Conservation (phyloP, 2,888 invertebrate species). For the Mesopsocus fuscifrons region DNA sequence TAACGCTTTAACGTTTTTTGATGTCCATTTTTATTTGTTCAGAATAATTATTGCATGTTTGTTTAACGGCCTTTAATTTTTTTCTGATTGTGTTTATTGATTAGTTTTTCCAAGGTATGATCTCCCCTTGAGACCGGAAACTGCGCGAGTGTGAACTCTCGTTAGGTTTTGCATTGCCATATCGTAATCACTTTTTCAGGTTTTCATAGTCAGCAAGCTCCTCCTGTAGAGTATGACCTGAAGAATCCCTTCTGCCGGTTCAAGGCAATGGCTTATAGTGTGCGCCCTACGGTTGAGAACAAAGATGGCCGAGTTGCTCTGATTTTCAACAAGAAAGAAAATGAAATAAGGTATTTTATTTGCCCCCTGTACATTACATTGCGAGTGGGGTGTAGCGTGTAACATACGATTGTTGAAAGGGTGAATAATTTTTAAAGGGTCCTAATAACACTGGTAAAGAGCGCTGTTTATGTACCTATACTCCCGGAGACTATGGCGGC, state of each 20-base stretch:
- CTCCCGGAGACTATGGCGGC: too few relatives aligned
- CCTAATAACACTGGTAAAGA: constrained; percentile 18
- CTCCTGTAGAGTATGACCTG: constrained; percentile 64
- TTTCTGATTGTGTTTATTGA: constrained; percentile 4
- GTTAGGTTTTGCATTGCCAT: too few relatives aligned
- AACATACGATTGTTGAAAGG: not conserved
- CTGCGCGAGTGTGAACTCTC: too few relatives aligned
- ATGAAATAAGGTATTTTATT: constrained; percentile 48
- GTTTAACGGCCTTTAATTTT: constrained; percentile 9
- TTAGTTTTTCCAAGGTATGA: too few relatives aligned
- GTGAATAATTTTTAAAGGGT: not conserved
- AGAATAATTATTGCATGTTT: not conserved
- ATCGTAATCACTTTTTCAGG: too few relatives aligned
- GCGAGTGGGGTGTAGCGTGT: too few relatives aligned
- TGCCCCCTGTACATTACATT: not conserved
- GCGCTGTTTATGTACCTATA: too few relatives aligned
- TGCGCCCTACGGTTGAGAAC: constrained; percentile 68
- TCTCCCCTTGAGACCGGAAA: too few relatives aligned
- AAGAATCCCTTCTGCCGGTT: constrained; percentile 86
- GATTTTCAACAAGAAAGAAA: constrained; percentile 59
- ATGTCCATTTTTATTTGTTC: not conserved
- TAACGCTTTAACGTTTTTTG: too few relatives aligned
- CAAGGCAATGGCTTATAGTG: constrained; percentile 86
- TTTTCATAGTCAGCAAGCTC: constrained; percentile 56
- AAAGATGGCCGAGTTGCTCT: constrained; percentile 81